Evolutionary conservation across 2,888 invertebrate species (phyloP).

Genomic region (Campoletis raptor): DNA sequence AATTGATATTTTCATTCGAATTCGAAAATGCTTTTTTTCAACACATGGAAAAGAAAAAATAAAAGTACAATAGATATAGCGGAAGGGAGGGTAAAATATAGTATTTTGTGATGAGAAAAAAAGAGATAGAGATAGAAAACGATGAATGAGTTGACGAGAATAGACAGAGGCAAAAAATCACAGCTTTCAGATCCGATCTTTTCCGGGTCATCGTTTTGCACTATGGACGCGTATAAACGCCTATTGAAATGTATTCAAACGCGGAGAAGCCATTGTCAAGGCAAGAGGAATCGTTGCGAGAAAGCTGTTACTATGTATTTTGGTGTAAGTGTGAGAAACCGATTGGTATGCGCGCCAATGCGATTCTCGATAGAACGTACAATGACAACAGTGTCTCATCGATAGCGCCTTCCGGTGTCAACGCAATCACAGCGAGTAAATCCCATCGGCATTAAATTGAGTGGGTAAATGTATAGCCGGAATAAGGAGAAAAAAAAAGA

Average conservation of each 20-base stretch:
- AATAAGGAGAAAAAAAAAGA: slow-evolving; percentile 5
- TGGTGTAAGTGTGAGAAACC: slow-evolving; percentile 6
- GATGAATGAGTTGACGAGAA: slow-evolving; percentile 21
- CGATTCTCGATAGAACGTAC: slow-evolving; percentile 21
- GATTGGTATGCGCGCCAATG: slow-evolving; percentile 21
- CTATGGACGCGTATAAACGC: slow-evolving; percentile 36
- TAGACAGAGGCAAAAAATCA: slow-evolving; percentile 35
- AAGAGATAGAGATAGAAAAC: not conserved
- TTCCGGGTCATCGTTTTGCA: slow-evolving; percentile 49
- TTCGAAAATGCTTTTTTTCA: not conserved
- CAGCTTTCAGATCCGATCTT: slow-evolving; percentile 12
- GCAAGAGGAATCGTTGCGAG: slow-evolving; percentile 2
- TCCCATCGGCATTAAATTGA: slow-evolving; percentile 49
- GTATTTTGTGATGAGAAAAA: not conserved
- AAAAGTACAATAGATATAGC: not conserved
- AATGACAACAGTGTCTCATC: slow-evolving; percentile 48
- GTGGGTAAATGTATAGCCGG: slow-evolving; percentile 8
- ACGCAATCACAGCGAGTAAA: slow-evolving; percentile 59
- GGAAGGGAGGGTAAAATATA: not conserved
- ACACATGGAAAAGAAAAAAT: not conserved
- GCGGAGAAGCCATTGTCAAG: slow-evolving; percentile 39
- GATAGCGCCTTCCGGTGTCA: slow-evolving; percentile 61
- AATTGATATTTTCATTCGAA: too few species aligned
- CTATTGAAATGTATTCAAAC: slow-evolving; percentile 49
- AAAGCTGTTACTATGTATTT: slow-evolving; percentile 26